Percentiles rank a stretch among this genome's conserved stretches.
Conservation (phyloP, 2,888 invertebrate species). For the Ecliptopera silaceata region DNA sequence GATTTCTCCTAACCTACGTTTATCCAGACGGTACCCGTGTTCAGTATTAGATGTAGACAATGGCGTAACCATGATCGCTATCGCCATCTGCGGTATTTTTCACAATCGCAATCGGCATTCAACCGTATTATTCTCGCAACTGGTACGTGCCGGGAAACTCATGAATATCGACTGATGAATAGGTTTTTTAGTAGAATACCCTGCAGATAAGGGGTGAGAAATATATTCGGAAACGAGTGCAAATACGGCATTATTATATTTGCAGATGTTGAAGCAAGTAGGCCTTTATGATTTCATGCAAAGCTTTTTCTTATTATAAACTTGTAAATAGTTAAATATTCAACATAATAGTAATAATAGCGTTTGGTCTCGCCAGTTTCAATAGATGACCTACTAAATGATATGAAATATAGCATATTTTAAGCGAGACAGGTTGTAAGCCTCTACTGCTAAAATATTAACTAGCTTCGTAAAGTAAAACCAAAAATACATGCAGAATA, state of each 20-base stretch:
- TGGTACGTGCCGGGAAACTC: constrained; percentile 24
- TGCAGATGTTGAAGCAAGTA: constrained; percentile 3
- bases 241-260: constrained; percentile 18
- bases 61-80: constrained; percentile 5
- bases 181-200: constrained; percentile 34
- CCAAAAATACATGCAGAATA: no score
- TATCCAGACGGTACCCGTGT: no score
- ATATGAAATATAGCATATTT: no score
- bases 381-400: no score
- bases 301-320: not conserved
- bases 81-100: constrained; percentile 8
- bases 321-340: no score
- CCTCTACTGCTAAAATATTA: no score
- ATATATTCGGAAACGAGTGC: constrained; percentile 6
- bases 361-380: no score
- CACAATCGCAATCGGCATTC: constrained; percentile 1
- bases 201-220: constrained; percentile 16
- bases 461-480: no score
- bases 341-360: no score
- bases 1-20: no score
- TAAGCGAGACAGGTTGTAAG: no score
- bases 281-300: not conserved
- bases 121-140: constrained; percentile 14
- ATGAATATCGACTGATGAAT: constrained; percentile 39
- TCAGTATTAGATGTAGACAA: no score